These are phyloP conservation scores for Hiodon alosoides DNA, from an alignment of 2,113 vertebrate genomes.

Conservation along the genomic window DNA sequence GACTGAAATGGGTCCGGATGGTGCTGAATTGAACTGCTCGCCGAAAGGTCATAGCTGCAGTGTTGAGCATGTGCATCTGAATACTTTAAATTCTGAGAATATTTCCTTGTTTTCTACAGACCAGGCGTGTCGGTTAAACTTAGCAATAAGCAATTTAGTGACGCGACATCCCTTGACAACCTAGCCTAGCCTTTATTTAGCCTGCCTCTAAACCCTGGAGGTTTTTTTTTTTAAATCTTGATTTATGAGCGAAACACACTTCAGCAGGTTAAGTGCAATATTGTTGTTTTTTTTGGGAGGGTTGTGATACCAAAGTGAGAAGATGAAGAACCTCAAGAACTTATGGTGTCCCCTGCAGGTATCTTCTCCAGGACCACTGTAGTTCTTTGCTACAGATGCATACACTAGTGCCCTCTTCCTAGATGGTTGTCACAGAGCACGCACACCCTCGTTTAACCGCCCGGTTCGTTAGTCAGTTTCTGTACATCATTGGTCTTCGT, in stretches of 20 bases:
- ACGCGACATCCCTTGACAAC: too few species aligned
- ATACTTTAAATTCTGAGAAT: too few species aligned
- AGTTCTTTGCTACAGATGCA: not conserved
- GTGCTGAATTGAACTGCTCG: too few species aligned
- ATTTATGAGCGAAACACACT: not conserved
- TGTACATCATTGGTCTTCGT: not conserved
- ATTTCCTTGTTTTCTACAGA: too few species aligned
- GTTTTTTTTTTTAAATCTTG: constrained; percentile 7
- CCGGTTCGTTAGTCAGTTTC: not conserved
- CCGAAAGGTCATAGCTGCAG: too few species aligned
- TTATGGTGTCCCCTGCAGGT: not conserved
- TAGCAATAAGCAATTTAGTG: too few species aligned
- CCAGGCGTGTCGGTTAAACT: too few species aligned
- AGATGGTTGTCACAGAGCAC: too few species aligned
- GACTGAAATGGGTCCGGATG: too few species aligned
- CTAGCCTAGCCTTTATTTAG: not conserved
- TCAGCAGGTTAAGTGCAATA: constrained; percentile 46
- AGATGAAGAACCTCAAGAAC: not conserved
- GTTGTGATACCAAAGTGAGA: constrained; percentile 40
- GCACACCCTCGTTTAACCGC: not conserved
- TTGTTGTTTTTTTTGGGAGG: constrained; percentile 18
- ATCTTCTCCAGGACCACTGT: not conserved
- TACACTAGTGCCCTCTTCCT: not conserved
- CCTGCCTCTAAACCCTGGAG: not conserved
- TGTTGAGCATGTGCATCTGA: too few species aligned